Percentiles rank a stretch among this genome's conserved stretches.
Conservation (phyloP, 2,797 vertebrate genomes). For the Ambastaia sidthimunki region DNA sequence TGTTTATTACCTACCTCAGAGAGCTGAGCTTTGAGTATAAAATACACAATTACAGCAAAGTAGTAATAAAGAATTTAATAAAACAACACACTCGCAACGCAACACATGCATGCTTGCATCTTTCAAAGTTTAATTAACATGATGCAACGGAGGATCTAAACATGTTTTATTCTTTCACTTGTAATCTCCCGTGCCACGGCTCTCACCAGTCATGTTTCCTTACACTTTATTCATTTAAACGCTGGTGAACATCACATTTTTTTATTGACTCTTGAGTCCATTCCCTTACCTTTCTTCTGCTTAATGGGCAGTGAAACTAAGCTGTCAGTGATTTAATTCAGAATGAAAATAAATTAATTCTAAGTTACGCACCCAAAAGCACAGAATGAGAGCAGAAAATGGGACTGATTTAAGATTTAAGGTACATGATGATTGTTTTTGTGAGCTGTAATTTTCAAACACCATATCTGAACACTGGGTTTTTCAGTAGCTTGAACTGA, state of each 20-base stretch:
- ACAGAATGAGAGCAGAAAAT: not conserved
- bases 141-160: not conserved
- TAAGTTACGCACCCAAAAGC: slow-evolving; percentile 18
- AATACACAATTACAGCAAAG: slow-evolving; percentile 33
- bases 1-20: slow-evolving; percentile 35
- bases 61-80: slow-evolving; percentile 50
- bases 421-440: not conserved
- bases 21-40: slow-evolving; percentile 36
- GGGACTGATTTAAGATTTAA: slow-evolving; percentile 4
- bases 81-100: not conserved
- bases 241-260: not conserved
- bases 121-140: slow-evolving; percentile 73
- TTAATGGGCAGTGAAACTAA: slow-evolving; percentile 50
- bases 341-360: not conserved
- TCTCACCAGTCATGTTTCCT: slow-evolving; percentile 55
- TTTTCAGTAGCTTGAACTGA: not conserved
- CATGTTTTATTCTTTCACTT: slow-evolving; percentile 65
- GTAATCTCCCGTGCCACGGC: slow-evolving; percentile 63
- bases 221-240: slow-evolving; percentile 34
- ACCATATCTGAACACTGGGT: not conserved
- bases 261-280: slow-evolving; percentile 50
- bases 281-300: slow-evolving; percentile 11
- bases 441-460: not conserved
- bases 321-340: slow-evolving; percentile 23
- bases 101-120: slow-evolving; percentile 50